Evolutionary conservation across 2,888 invertebrate species (phyloP), one percentile per base, ranked within the genome.

Genomic region (Agrenia bidenticulata): DNA sequence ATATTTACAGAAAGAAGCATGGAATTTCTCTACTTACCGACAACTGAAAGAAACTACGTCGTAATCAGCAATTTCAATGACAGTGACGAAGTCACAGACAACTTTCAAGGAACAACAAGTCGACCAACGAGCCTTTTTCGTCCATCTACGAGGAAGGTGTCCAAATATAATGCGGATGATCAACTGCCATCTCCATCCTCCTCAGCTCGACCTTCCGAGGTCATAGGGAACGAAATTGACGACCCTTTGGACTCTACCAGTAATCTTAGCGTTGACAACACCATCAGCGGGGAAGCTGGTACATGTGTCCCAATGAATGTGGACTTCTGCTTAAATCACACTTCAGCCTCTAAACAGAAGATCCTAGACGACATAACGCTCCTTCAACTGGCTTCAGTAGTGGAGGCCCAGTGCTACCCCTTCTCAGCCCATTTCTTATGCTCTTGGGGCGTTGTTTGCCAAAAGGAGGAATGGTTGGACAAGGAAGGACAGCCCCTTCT

Each of bases 381-480:
- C 56, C 59, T 69, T n/a, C 71, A 72, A 32, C 77, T 86, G 90
- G 67, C 92, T 90, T 79, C 81, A 11, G 70, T 94, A n/a, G 88
- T 94, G 7, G 94, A 94, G 79, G 91, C 91, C 0, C 93, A 94
- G 80, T 94, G 94, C 79, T 93, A 91, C 77, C 85, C 88, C 70
- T 85, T 90, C 75, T 92, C 94, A 1, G 91, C 90, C 81, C 92
- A 94, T 77, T 93, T 94, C 78, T 87, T 94, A 5, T 94, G 94
- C 77, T 64, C 70, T 23, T 75, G 72, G 73, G 72, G 71, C 1
- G 69, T 75, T 5, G 73, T 67, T 1, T 75, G 75, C 41, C 70
- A 72, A 53, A 61, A 63, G 27, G 67, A 73, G 56, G 70, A 64
- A n/a, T 37, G 71, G 21, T 57, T 73, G 15, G 72, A 70, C 54